A percentile compares a stretch with the other conserved stretches of the same genome.
These are phyloP conservation scores for Isaurus tuberculatus DNA, from an alignment of 92 coral and sea anemone species.

Conservation along the genomic window DNA sequence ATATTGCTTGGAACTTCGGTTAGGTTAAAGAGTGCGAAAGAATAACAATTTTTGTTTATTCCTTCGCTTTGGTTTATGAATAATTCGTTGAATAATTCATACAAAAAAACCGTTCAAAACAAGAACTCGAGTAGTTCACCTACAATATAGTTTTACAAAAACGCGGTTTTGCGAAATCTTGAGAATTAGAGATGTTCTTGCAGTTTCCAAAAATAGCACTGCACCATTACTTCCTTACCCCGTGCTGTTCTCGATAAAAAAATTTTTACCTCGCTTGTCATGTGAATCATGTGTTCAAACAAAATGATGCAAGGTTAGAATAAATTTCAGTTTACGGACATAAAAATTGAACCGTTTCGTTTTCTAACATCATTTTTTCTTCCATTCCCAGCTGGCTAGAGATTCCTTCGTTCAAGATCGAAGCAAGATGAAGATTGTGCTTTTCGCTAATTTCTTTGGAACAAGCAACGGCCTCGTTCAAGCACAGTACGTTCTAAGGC, in stretches of 20 bases:
- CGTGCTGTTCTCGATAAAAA: neutral
- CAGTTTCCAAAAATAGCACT: slow-evolving; percentile 40
- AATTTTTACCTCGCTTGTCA: slow-evolving; percentile 17
- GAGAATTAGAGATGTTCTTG: neutral
- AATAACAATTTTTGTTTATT: slow-evolving; percentile 26
- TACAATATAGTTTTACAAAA: neutral
- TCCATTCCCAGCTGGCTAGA: slow-evolving; percentile 6
- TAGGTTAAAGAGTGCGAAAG: slow-evolving; percentile 24
- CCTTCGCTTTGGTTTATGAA: slow-evolving; percentile 8
- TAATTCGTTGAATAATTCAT: slow-evolving; percentile 35
- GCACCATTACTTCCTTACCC: neutral
- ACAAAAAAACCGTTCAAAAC: slow-evolving; percentile 12
- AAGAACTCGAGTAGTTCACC: neutral
- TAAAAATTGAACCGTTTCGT: neutral
- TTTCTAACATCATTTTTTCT: neutral
- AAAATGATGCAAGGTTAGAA: slow-evolving; percentile 40
- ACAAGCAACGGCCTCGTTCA: slow-evolving; percentile 90
- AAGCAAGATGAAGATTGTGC: slow-evolving; percentile 89
- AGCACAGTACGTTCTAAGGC: slow-evolving; percentile 92
- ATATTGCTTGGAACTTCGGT: neutral
- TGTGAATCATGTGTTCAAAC: slow-evolving; percentile 47
- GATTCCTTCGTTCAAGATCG: neutral
- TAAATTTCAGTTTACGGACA: slow-evolving; percentile 14
- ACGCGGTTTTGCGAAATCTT: neutral
- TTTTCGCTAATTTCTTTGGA: slow-evolving; percentile 90